Evolutionary conservation across 2,797 vertebrate genomes (phyloP).

Genomic region (Amblyraja radiata): DNA sequence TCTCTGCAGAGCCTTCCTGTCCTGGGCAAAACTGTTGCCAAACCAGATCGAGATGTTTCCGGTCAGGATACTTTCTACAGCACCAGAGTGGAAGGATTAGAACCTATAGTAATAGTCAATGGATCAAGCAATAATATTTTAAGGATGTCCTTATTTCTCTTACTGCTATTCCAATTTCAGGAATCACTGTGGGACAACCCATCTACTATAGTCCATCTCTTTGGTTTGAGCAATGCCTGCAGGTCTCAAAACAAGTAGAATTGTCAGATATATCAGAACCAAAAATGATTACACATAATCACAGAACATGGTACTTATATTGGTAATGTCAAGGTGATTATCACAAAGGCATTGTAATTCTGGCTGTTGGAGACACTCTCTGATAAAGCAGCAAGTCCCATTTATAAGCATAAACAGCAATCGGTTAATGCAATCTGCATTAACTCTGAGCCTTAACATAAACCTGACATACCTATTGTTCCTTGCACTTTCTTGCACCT

Average conservation of each 20-base stretch:
- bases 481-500: neutral
- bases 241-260: neutral
- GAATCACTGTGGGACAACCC: neutral
- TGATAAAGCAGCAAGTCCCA: neutral
- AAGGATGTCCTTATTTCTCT: constrained; percentile 13
- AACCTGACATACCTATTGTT: neutral
- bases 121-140: neutral
- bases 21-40: too few species aligned
- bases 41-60: too few species aligned
- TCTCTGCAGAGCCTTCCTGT: too few species aligned
- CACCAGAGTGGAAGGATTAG: too few species aligned
- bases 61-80: too few species aligned
- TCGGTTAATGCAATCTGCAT: neutral
- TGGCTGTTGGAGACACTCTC: neutral
- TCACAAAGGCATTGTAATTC: neutral
- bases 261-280: too few species aligned
- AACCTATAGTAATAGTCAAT: neutral
- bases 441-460: neutral
- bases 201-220: neutral
- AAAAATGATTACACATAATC: too few species aligned
- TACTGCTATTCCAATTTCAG: neutral
- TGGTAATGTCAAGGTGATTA: neutral
- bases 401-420: neutral
- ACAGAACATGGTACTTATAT: too few species aligned
- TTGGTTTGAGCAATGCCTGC: neutral